Evolutionary conservation across 2,888 invertebrate species (phyloP), one percentile per base, ranked within the genome.

Genomic region (Sycophila texana): DNA sequence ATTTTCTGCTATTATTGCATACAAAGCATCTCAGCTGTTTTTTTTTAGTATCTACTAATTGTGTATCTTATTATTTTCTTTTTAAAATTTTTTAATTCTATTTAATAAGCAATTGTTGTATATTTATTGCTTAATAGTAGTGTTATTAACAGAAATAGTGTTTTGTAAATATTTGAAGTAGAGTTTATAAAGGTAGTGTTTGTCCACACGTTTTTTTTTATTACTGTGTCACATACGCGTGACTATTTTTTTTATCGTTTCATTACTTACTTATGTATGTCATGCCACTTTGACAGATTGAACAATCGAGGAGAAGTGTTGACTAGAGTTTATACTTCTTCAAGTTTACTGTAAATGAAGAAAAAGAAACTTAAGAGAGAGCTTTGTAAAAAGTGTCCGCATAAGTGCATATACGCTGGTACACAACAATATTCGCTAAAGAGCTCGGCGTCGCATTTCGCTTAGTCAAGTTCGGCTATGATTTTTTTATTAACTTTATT

Each of bases 341-440:
- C 26, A 30, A 16, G 39, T 39, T 30, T 18, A 18, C 16, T 39
- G 20, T 22, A 4, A 22, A 51, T 58, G 5, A 57, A 51, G 47
- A 66, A 61, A 57, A 67, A 60, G 26, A 20, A 73, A 49, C 66
- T 51, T 18, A 74, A 58, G 58, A 7, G 68, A 77, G 70, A 77
- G 79, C 73, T 77, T 80, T 74, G 65, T 77, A 77, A 80, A 68
- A 75, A 10, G 53, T 68, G 72, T 68, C 7, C 5, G 49, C 47
- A 16, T 66, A 77, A n/a, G 58, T 18, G 53, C 10, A 30, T 47
- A 58, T 57, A 68, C 51, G 63, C 63, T 74, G 58, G 51, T 60
- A 65, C 16, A 70, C 14, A 26, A 39, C 49, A 67, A 20, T n/a
- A n/a, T 55, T 18, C 51, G 55, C 39, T 73, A 30, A 67, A 66